A percentile compares a stretch with the other conserved stretches of the same genome.
phyloP scores from a whole-genome alignment of 2,113 vertebrate genomes.

The Pipra filicauda region DNA sequence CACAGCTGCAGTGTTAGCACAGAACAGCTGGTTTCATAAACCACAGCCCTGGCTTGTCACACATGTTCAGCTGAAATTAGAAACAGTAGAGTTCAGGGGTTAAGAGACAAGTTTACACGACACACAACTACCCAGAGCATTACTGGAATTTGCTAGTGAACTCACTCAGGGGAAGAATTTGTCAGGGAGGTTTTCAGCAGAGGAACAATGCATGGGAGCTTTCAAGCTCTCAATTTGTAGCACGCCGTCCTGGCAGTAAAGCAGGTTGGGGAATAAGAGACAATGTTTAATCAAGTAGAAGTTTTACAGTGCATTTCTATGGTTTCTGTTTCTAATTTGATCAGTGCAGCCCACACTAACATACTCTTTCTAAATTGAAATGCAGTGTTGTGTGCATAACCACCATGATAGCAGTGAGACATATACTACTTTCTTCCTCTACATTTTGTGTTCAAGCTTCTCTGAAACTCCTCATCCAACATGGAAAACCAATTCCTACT shows the following conservation, averaged over 20 bases:
- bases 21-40: background rate
- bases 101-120: background rate
- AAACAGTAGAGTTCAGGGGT: background rate
- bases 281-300: background rate
- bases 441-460: background rate
- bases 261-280: background rate
- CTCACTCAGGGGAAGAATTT: background rate
- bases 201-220: background rate
- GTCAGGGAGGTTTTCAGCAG: background rate
- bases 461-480: background rate
- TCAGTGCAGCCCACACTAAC: background rate
- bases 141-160: background rate
- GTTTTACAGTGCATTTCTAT: background rate
- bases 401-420: background rate
- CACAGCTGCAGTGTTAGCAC: background rate
- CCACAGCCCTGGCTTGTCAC: background rate
- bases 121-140: background rate
- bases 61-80: background rate
- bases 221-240: background rate
- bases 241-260: background rate
- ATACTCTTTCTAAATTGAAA: background rate
- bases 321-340: constrained; percentile 1
- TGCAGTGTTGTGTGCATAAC: background rate
- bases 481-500: background rate
- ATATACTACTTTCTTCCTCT: background rate